A percentile compares a stretch with the other conserved stretches of the same genome.
Evolutionary conservation across 2,113 vertebrate species (phyloP).

Genomic region (Gasterosteus nipponicus): DNA sequence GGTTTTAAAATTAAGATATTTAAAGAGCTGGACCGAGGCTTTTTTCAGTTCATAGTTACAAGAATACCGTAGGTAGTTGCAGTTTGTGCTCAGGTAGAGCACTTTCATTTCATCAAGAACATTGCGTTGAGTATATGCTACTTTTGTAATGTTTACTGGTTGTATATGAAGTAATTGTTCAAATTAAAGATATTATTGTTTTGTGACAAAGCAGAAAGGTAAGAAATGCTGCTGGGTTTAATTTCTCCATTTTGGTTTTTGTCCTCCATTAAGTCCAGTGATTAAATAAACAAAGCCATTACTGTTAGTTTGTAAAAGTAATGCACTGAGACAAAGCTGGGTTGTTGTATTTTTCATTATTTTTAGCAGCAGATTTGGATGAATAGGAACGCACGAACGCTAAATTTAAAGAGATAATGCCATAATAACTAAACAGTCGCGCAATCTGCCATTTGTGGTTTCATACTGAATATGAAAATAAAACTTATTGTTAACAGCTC

Average conservation of each 20-base stretch:
- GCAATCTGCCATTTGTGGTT: too few relatives aligned
- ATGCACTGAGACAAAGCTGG: constrained; percentile 28
- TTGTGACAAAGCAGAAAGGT: constrained; percentile 59
- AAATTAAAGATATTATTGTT: constrained; percentile 69
- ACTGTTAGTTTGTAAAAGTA: constrained; percentile 56
- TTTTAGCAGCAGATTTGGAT: not conserved
- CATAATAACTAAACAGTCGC: not conserved
- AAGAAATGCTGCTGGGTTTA: constrained; percentile 32
- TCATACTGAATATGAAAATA: not conserved
- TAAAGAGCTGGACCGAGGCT: constrained; percentile 49
- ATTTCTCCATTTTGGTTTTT: constrained; percentile 66
- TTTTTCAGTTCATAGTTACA: constrained; percentile 58
- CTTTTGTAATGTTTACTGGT: constrained; percentile 52
- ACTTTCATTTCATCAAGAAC: constrained; percentile 57
- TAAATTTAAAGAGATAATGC: not conserved
- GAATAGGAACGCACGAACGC: too few relatives aligned
- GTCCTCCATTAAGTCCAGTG: constrained; percentile 84
- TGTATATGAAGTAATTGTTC: constrained; percentile 37
- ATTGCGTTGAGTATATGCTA: constrained; percentile 52
- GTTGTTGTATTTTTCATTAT: not conserved
- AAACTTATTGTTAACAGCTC: not conserved
- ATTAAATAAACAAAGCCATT: constrained; percentile 84
- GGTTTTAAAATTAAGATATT: constrained; percentile 47
- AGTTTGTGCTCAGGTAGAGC: constrained; percentile 35
- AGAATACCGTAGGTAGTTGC: constrained; percentile 28